phyloP scores from a whole-genome alignment of 2,797 vertebrate genomes.

The Serranus cabrilla region DNA sequence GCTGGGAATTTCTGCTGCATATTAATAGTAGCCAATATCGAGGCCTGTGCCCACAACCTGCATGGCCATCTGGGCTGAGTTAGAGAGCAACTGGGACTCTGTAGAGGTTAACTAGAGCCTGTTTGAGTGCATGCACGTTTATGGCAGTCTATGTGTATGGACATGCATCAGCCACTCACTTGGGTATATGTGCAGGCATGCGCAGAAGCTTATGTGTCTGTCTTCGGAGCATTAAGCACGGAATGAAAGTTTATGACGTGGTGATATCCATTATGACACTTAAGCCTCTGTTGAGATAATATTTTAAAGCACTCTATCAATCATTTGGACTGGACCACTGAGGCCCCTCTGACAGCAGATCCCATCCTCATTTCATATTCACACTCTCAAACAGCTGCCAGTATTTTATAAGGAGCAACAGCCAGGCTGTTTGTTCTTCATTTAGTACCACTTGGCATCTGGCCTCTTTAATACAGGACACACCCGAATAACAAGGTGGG shows the following conservation, averaged over 20 bases:
- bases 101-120: conserved; percentile 60
- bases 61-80: conserved; percentile 60
- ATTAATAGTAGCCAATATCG: conserved; percentile 55
- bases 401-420: conserved; percentile 48
- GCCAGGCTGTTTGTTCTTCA: conserved; percentile 46
- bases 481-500: neutral
- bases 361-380: conserved; percentile 48
- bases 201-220: conserved; percentile 33
- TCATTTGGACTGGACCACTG: conserved; percentile 44
- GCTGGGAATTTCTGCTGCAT: conserved; percentile 59
- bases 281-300: conserved; percentile 59
- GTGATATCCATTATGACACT: conserved; percentile 72
- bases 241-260: conserved; percentile 69
- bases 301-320: conserved; percentile 66
- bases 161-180: neutral
- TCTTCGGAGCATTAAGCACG: conserved; percentile 62
- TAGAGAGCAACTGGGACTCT: conserved; percentile 47
- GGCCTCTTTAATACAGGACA: conserved; percentile 12
- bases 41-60: conserved; percentile 41
- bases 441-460: conserved; percentile 52
- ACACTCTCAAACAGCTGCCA: conserved; percentile 54
- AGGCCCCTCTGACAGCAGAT: conserved; percentile 35
- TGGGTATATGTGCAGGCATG: conserved; percentile 30
- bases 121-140: conserved; percentile 10
- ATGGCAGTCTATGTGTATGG: conserved; percentile 16